A percentile compares a stretch with the other conserved stretches of the same genome.
These are phyloP conservation scores for Cynocephalus volans DNA, from an alignment of 2,113 vertebrate species.

Conservation along the genomic window DNA sequence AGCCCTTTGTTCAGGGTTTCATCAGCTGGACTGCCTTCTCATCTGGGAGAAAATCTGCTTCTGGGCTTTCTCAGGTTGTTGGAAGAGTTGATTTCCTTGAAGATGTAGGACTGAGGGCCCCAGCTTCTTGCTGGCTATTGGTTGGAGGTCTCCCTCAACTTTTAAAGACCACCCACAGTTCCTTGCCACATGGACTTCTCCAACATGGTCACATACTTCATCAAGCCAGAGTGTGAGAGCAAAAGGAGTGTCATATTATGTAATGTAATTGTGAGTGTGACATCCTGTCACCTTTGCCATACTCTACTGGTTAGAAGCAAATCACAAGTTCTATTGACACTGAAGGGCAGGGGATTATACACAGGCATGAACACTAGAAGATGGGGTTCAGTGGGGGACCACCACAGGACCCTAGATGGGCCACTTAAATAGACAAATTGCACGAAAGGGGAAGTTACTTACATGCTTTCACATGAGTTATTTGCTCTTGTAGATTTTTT, in stretches of 20 bases:
- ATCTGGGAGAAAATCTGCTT: background rate
- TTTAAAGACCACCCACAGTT: background rate
- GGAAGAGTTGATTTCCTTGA: background rate
- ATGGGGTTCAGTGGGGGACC: background rate
- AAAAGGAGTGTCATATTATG: background rate
- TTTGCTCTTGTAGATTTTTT: slow-evolving; percentile 1
- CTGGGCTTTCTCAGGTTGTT: background rate
- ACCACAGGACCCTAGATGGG: background rate
- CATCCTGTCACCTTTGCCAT: background rate
- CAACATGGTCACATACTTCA: background rate
- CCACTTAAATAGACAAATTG: slow-evolving; percentile 33
- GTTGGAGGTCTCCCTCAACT: background rate
- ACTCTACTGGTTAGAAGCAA: background rate
- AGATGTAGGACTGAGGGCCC: background rate
- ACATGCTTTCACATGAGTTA: slow-evolving; percentile 2
- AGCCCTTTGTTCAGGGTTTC: background rate
- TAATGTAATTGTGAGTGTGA: background rate
- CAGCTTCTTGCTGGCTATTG: background rate
- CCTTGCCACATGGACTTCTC: background rate
- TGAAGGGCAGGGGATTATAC: background rate
- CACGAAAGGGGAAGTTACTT: background rate
- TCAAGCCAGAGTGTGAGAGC: background rate
- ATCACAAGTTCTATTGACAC: background rate
- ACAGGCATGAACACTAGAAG: background rate
- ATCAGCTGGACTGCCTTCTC: background rate